Percentiles rank a stretch among this genome's conserved stretches.
Evolutionary conservation across 2,113 vertebrate species (phyloP).

Genomic region (Ifrita kowaldi): DNA sequence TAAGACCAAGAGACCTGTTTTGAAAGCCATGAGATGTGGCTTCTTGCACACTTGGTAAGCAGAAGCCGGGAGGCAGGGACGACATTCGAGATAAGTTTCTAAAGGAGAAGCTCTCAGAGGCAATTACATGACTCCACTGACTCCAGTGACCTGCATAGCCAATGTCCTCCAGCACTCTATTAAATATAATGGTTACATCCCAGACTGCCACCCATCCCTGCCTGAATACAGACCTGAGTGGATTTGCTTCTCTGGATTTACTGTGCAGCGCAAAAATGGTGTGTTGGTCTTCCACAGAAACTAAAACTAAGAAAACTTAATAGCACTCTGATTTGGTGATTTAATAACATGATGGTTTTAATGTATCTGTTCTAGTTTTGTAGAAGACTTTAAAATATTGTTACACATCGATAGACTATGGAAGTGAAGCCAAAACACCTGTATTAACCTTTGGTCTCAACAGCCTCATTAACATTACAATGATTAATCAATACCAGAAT

Average conservation of each 20-base stretch:
- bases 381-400: not conserved
- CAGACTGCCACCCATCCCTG: not conserved
- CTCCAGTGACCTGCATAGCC: not conserved
- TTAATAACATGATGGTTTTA: not conserved
- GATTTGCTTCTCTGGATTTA: not conserved
- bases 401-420: not conserved
- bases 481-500: constrained; percentile 48
- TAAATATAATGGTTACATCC: not conserved
- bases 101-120: not conserved
- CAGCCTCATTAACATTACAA: constrained; percentile 42
- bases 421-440: not conserved
- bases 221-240: not conserved
- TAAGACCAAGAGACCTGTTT: not conserved
- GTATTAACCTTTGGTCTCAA: constrained; percentile 20
- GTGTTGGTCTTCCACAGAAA: not conserved
- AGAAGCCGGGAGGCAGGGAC: not conserved
- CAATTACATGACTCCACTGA: not conserved
- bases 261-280: not conserved
- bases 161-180: not conserved
- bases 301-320: not conserved
- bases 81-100: not conserved
- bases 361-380: not conserved
- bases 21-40: not conserved
- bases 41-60: not conserved
- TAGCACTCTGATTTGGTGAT: not conserved